A percentile compares a stretch with the other conserved stretches of the same genome.
Conservation (phyloP, 2,797 vertebrate species). For the Sebastes matsubarae region DNA sequence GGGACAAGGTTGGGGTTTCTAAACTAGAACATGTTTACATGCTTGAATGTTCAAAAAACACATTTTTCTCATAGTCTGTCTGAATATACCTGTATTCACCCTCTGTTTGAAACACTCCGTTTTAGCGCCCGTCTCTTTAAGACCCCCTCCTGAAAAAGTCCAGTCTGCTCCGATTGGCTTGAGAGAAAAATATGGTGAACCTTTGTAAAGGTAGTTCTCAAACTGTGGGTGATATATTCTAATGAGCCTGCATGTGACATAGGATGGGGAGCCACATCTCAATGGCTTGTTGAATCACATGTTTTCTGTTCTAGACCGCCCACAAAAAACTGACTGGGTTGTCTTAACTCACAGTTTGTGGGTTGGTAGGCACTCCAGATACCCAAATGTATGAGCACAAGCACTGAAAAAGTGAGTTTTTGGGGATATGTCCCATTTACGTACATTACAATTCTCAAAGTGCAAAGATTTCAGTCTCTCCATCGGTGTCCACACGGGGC, state of each 20-base stretch:
- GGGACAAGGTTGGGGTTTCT: too few species aligned
- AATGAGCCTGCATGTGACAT: neutral
- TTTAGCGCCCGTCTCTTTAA: too few species aligned
- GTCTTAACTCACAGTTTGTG: neutral
- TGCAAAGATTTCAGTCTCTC: conserved; percentile 86
- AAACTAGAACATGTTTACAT: too few species aligned
- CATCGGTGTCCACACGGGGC: conserved; percentile 92
- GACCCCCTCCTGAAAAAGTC: too few species aligned
- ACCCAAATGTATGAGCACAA: neutral
- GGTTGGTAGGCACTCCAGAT: neutral
- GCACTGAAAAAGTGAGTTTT: neutral
- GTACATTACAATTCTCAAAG: neutral
- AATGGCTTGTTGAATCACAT: too few species aligned
- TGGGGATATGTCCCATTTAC: neutral
- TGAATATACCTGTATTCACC: too few species aligned
- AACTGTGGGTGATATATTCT: neutral
- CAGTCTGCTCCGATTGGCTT: neutral
- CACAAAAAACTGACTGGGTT: neutral
- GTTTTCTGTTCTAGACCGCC: too few species aligned
- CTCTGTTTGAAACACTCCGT: too few species aligned
- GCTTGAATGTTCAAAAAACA: too few species aligned
- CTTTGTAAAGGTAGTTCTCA: neutral
- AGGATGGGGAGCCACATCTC: too few species aligned
- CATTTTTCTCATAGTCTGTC: too few species aligned
- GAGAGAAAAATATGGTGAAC: neutral